A percentile compares a stretch with the other conserved stretches of the same genome.
phyloP scores from a whole-genome alignment of 2,113 vertebrate species.

The Edolisoma coerulescens region DNA sequence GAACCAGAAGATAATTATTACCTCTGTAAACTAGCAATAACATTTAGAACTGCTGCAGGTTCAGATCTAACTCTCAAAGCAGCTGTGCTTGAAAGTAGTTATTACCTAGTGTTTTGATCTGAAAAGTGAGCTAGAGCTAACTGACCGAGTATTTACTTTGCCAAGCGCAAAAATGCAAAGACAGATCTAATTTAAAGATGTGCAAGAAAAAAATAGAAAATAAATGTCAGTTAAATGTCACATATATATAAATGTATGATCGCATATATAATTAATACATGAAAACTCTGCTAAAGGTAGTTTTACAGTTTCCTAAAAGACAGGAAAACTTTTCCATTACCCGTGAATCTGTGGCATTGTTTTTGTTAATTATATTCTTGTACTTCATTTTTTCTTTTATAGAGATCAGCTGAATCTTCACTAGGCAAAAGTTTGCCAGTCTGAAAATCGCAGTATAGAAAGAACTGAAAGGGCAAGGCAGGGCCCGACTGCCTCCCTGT shows the following conservation, averaged over 20 bases:
- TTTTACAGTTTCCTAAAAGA: not conserved
- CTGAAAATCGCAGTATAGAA: conserved; percentile 32
- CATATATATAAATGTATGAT: not conserved
- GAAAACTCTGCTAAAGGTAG: not conserved
- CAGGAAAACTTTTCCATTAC: not conserved
- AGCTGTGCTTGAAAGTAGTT: not conserved
- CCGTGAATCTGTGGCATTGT: not conserved
- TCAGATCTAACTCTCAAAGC: not conserved
- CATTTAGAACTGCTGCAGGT: not conserved
- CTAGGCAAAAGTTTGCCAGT: not conserved
- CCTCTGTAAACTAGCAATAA: not conserved
- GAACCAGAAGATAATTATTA: not conserved
- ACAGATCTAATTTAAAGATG: not conserved
- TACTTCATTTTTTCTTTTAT: not conserved
- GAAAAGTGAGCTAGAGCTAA: not conserved
- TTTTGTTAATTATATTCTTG: not conserved
- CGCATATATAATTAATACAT: not conserved
- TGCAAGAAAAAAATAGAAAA: not conserved
- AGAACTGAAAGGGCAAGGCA: no score
- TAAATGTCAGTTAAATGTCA: not conserved
- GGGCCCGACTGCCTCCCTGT: no score
- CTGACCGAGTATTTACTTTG: not conserved
- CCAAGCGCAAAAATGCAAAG: not conserved
- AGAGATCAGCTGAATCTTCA: no score
- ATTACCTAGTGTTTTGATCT: not conserved